phyloP scores from a whole-genome alignment of 2,113 vertebrate species.

The Toxotes jaculatrix region DNA sequence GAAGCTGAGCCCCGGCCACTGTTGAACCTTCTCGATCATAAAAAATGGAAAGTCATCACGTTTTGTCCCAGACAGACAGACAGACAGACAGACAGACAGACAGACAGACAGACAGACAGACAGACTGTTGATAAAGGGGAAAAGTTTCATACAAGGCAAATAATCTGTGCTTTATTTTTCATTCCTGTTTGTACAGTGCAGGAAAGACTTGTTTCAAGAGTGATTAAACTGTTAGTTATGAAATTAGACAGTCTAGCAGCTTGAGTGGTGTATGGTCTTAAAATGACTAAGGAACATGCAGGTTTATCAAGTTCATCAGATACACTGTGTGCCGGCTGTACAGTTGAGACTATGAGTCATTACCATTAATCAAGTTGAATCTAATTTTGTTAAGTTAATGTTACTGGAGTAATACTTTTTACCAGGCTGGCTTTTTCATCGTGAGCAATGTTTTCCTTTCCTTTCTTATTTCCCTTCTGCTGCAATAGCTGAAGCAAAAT shows the following conservation, averaged over 20 bases:
- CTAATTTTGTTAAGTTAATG: constrained; percentile 11
- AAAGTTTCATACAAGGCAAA: constrained; percentile 13
- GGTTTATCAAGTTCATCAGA: neutral
- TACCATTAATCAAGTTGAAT: constrained; percentile 4
- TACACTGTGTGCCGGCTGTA: neutral
- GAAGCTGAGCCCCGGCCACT: constrained; percentile 22
- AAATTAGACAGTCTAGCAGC: constrained; percentile 8
- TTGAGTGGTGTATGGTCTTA: neutral
- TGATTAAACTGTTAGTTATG: constrained; percentile 9
- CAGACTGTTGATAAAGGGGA: constrained; percentile 11
- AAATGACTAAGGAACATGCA: neutral
- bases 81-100: too few species aligned
- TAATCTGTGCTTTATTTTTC: constrained; percentile 1
- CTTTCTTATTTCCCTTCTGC: neutral
- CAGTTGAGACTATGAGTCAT: constrained; percentile 3
- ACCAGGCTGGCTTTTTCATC: neutral
- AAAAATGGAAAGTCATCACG: constrained; percentile 37
- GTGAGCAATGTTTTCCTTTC: neutral
- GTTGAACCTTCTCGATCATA: constrained; percentile 11
- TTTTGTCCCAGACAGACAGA: constrained; percentile 23
- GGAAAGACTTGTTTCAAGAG: constrained; percentile 27
- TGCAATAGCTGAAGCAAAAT: neutral
- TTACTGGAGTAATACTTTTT: neutral
- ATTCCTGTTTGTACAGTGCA: neutral
- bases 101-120: constrained; percentile 14